Evolutionary conservation across 2,797 vertebrate genomes (phyloP).

Genomic region (Macropodus opercularis): DNA sequence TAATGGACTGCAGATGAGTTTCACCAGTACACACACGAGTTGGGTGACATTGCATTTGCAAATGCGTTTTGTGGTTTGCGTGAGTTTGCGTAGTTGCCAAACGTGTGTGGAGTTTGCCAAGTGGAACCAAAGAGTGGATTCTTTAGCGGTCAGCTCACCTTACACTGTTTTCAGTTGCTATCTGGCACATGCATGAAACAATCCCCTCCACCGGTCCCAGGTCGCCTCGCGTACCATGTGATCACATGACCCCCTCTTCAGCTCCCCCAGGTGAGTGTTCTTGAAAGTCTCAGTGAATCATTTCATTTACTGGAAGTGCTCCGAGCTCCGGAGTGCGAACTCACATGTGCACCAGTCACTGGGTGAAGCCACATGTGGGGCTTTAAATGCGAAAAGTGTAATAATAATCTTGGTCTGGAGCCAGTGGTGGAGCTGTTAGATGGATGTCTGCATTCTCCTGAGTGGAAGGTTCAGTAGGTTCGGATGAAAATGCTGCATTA

Average conservation of each 20-base stretch:
- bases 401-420: conserved; percentile 44
- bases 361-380: conserved; percentile 42
- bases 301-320: conserved; percentile 33
- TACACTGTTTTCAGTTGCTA: conserved; percentile 6
- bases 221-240: conserved; percentile 55
- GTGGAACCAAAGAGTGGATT: not conserved
- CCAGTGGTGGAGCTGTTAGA: conserved; percentile 43
- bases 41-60: conserved; percentile 43
- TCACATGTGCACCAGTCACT: conserved; percentile 46
- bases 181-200: conserved; percentile 13
- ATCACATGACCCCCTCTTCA: conserved; percentile 32
- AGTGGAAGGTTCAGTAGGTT: conserved; percentile 6
- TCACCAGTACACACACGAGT: conserved; percentile 24
- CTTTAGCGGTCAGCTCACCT: conserved; percentile 1
- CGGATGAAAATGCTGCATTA: conserved; percentile 29
- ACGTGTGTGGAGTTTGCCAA: conserved; percentile 9
- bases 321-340: conserved; percentile 45
- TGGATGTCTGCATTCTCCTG: conserved; percentile 38
- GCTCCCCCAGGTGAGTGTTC: conserved; percentile 52
- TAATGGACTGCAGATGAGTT: conserved; percentile 69
- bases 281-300: conserved; percentile 43
- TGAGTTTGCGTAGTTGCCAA: conserved; percentile 17
- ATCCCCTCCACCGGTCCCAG: conserved; percentile 1
- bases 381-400: conserved; percentile 33
- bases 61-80: conserved; percentile 35